A percentile compares a stretch with the other conserved stretches of the same genome.
These are phyloP conservation scores for Melanophora roralis DNA, from an alignment of 2,888 invertebrate genomes.

Conservation along the genomic window DNA sequence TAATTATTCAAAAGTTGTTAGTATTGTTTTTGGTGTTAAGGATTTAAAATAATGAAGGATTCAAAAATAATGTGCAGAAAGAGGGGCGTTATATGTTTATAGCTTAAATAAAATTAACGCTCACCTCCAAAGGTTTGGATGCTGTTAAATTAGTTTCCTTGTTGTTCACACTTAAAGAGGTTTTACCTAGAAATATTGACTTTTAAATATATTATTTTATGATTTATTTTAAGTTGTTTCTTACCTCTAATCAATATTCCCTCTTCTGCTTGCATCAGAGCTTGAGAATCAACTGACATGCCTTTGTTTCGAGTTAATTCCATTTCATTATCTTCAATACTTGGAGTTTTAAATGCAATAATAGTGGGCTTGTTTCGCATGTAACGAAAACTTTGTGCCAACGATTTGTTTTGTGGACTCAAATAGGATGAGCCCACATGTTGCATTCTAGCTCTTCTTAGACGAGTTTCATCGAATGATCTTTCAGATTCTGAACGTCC, in stretches of 20 bases:
- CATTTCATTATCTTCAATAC: constrained; percentile 83
- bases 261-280: constrained; percentile 81
- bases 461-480: constrained; percentile 84
- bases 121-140: constrained; percentile 59
- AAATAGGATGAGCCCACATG: constrained; percentile 83
- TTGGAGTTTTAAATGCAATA: constrained; percentile 91
- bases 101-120: background rate
- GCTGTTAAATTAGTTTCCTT: constrained; percentile 25
- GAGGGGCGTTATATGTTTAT: background rate
- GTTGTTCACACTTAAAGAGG: background rate
- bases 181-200: constrained; percentile 29
- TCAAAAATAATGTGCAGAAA: background rate
- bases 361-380: constrained; percentile 93
- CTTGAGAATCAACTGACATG: constrained; percentile 53
- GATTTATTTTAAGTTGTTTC: background rate
- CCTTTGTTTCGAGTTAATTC: constrained; percentile 78
- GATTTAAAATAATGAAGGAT: background rate
- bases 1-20: background rate
- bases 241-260: constrained; percentile 78
- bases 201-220: too few relatives aligned
- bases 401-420: constrained; percentile 86
- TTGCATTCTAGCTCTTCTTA: constrained; percentile 81
- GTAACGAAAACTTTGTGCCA: constrained; percentile 92
- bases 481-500: constrained; percentile 88
- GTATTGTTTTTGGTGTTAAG: background rate